Base-by-base conservation (phyloP, 2,888 invertebrate genomes). In the Drosophila hawaiiensis region DNA sequence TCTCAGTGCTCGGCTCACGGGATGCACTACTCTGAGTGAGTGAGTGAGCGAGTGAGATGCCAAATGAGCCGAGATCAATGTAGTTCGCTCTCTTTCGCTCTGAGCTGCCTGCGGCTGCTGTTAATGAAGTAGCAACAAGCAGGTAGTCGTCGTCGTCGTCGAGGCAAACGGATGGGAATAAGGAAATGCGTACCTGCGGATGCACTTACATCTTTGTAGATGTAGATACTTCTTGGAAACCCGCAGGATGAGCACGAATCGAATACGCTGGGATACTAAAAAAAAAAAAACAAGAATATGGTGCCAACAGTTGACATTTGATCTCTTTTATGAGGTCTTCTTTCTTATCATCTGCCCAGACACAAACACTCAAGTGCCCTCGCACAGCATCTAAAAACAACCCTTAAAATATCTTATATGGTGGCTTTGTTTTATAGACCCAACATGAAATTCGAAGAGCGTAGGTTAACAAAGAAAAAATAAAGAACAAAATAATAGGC, bases 301-400 rank as follows among this genome's bases (percentile, higher is more conserved):
- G 73, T 78, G 85, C 58, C 47, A 47, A 22, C 73, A 66, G 80
- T 85, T 85, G 85, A 85, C 85, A 85, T 85, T 85, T 85, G 85
- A 85, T 85, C 85, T 89, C 84, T 80, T 85, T 85, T 89, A 85
- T 89, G 87, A 84, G 87, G 76, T 89, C 84, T 82, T 70, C 71
- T 39, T 71, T 39, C 67, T 75, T 75, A 75, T 78, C 70, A 78
- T 60, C 66, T 60, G 63, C 61, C n/a, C 50, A 52, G 12, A 47
- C 37, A 52, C 16, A 62, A 62, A 39, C 16, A 59, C 83, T 86
- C 65, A 76, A 84, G 87, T 78, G 68, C 54, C 39, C 39, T 58
- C 63, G 47, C 28, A 31, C 33, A 31, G 56, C 49, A 52, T 31
- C 37, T 10, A 28, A 64, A 41, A 64, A 59, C 73, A 69, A 78